Evolutionary conservation across 2,888 invertebrate genomes (phyloP).

Genomic region (Rutpela maculata): DNA sequence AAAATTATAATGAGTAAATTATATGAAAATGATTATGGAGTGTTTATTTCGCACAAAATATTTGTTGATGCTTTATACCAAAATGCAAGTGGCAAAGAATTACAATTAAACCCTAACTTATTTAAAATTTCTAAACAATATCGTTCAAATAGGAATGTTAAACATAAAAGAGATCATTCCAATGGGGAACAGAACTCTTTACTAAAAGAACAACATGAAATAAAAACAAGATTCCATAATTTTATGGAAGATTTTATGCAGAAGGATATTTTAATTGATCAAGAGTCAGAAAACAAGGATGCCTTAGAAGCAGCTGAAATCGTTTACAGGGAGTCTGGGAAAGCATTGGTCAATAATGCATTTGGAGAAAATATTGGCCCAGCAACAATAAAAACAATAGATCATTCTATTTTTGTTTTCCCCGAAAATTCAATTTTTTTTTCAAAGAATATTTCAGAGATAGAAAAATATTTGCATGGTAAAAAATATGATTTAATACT

Average conservation of each 20-base stretch:
- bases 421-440: constrained; percentile 82
- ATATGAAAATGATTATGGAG: constrained; percentile 68
- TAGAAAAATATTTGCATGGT: constrained; percentile 74
- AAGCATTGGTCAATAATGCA: constrained; percentile 50
- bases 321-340: constrained; percentile 56
- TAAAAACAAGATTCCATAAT: constrained; percentile 55
- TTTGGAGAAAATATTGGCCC: constrained; percentile 77
- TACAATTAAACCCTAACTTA: constrained; percentile 68
- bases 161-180: constrained; percentile 42
- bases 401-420: constrained; percentile 78
- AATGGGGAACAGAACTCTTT: constrained; percentile 37
- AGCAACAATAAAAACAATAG: constrained; percentile 75
- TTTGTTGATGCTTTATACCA: constrained; percentile 74
- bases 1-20: constrained; percentile 56
- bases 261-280: background rate
- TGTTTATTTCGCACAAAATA: constrained; percentile 75
- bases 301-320: constrained; percentile 60
- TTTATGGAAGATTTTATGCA: constrained; percentile 42
- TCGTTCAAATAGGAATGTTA: constrained; percentile 54
- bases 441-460: constrained; percentile 80
- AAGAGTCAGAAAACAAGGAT: constrained; percentile 42
- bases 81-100: constrained; percentile 63
- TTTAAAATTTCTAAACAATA: constrained; percentile 75
- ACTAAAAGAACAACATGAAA: constrained; percentile 50
- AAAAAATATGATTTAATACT: constrained; percentile 86